phyloP scores from a whole-genome alignment of 2,113 vertebrate species.

The Nyctereutes procyonoides region DNA sequence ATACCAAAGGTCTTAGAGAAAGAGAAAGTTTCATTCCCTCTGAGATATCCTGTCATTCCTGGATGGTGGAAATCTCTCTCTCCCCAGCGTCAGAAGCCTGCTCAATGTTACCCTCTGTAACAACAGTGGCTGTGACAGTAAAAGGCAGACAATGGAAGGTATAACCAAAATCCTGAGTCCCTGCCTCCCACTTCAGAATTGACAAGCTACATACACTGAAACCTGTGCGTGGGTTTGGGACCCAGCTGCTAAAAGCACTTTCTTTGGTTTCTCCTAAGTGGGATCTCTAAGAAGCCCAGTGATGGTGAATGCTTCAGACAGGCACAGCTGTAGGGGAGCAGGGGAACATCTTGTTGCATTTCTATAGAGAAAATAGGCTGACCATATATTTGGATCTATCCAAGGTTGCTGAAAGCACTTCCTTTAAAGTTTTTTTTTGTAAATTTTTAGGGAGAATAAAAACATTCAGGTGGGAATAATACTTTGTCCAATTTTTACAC shows the following conservation, averaged over 20 bases:
- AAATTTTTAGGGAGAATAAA: constrained; percentile 53
- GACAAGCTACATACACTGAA: constrained; percentile 76
- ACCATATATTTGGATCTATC: constrained; percentile 70
- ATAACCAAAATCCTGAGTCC: constrained; percentile 82
- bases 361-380: constrained; percentile 72
- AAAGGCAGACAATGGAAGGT: constrained; percentile 81
- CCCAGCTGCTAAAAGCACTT: constrained; percentile 87
- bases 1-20: neutral
- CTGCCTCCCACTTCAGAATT: constrained; percentile 84
- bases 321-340: constrained; percentile 75
- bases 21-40: constrained; percentile 54
- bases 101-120: constrained; percentile 80
- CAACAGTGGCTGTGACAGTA: constrained; percentile 82
- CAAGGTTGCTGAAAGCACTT: constrained; percentile 58
- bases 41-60: constrained; percentile 68
- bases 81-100: constrained; percentile 80
- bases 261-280: constrained; percentile 76
- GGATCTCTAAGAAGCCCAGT: constrained; percentile 78
- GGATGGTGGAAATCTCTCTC: constrained; percentile 74
- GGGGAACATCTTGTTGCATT: constrained; percentile 65
- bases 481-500: neutral
- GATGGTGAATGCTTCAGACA: constrained; percentile 84
- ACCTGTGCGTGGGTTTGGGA: constrained; percentile 81
- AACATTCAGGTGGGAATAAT: neutral
- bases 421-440: constrained; percentile 44